Percentiles rank a stretch among this genome's conserved stretches.
phyloP scores from a whole-genome alignment of 2,888 invertebrate species.

The Alviniconcha strummeri region DNA sequence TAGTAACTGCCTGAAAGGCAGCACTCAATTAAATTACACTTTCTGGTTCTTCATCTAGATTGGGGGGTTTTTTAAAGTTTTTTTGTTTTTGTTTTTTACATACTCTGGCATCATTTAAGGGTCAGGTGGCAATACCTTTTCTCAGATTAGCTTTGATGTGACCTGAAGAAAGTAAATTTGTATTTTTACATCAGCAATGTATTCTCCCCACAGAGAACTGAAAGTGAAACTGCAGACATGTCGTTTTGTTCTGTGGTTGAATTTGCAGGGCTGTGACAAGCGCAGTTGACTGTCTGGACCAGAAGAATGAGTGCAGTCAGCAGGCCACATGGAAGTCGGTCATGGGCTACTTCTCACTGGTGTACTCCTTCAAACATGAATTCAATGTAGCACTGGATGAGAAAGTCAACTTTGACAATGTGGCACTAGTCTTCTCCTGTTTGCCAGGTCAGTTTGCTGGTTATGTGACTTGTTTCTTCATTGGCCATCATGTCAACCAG shows the following conservation, averaged over 20 bases:
- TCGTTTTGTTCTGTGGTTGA: not conserved
- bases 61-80: too few relatives aligned
- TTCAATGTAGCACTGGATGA: not conserved
- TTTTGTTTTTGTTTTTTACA: too few relatives aligned
- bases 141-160: too few relatives aligned
- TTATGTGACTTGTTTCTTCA: too few relatives aligned
- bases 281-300: not conserved
- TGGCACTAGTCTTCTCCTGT: constrained; percentile 10
- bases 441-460: not conserved
- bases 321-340: not conserved
- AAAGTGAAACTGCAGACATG: not conserved
- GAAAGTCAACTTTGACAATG: not conserved
- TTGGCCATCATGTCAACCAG: too few relatives aligned
- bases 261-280: not conserved
- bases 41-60: too few relatives aligned
- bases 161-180: too few relatives aligned
- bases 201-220: not conserved
- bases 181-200: too few relatives aligned
- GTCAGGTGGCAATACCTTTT: too few relatives aligned
- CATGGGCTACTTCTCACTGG: not conserved
- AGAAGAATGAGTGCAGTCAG: not conserved
- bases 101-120: too few relatives aligned
- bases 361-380: not conserved
- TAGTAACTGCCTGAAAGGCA: too few relatives aligned
- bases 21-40: too few relatives aligned